Evolutionary conservation across 2,888 invertebrate species (phyloP), one percentile per base, ranked within the genome.

Genomic region (Yponomeuta plumbellus): DNA sequence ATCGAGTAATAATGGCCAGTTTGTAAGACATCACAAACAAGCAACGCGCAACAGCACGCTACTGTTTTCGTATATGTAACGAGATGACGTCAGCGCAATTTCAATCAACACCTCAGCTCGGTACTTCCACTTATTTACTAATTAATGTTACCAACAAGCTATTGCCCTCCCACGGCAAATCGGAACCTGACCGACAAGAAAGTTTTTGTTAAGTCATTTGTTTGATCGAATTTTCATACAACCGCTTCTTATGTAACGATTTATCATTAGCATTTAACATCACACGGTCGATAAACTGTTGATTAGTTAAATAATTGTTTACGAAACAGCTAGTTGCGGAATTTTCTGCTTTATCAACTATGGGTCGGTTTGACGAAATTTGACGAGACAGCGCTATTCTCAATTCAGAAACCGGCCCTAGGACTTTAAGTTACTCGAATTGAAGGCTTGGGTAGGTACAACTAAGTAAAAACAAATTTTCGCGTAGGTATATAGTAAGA

Each of bases 91-190:
- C 44, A 52, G 17, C 44, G 44, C 5, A 17, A 52, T 52, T 52
- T 52, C 44, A 17, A 52, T 52, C 44, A 52, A 17, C 44, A 44
- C 13, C 44, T 44, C 11, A 52, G 17, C 44, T 52, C 5, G 17
- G 5, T 17, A 52, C 34, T 2, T 34, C 34, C 34, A 34, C 8
- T 52, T 52, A 17, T 17, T 17, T 52, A 52, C 44, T 17, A 52
- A 52, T 52, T 17, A 52, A 17, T 52, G 17, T 17, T 52, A 4
- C 44, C 44, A 17, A 13, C 22, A 22, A 23, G 22, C 57, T 57
- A 21, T 59, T 59, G 13, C 23, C 22, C 59, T 20, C 59, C 59
- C 59, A 59, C 59, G 23, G 6, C 22, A 59, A 13, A 59, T 59
- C 59, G 13, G 23, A 59, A 59, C 59, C n/a, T 11, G 59, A 21